Evolutionary conservation across 2,888 invertebrate species (phyloP), one percentile per base, ranked within the genome.

Genomic region (Nemotelus pantherinus): DNA sequence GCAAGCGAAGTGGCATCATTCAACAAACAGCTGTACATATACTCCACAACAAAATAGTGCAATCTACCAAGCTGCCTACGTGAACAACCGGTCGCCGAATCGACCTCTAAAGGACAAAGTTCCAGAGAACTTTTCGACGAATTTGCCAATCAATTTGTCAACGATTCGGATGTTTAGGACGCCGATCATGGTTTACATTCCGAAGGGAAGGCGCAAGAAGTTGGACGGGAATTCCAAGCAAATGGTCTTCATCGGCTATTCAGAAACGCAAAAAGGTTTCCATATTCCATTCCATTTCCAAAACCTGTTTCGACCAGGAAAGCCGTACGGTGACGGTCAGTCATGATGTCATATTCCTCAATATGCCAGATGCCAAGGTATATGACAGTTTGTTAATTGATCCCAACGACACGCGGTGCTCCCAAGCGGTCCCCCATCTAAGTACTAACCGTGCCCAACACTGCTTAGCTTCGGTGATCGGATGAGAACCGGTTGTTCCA

Each of bases 71-170:
- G 25, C 25, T 25, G 25, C 25, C 25, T 25, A 25, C 25, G 25
- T 25, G 25, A 25, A 1, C 25, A 25, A 25, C 25, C 25, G 25
- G 25, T 25, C 25, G 25, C 25, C 25, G 25, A 25, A 25, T 25
- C 25, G 25, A 25, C 1, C 25, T 25, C 25, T 25, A 1, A 25
- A 25, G 25, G 25, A 25, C 25, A 25, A 25, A 1, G 25, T 25
- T 25, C 25, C 25, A 25, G 57, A 57, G 5, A n/a, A 57, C 2
- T 57, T 57, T 10, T 2, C 2, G 57, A 57, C 57, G 7, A 39
- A 57, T 57, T 57, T 57, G 57, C 57, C 57, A 57, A 57, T 57
- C 57, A 57, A 57, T 39, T 57, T 57, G 10, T 57, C 57, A 57
- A 57, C 57, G 57, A 57, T 57, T 57, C 4, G 57, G 57, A 57